Evolutionary conservation across 2,888 invertebrate species (phyloP).

Genomic region (Lysandra coridon): DNA sequence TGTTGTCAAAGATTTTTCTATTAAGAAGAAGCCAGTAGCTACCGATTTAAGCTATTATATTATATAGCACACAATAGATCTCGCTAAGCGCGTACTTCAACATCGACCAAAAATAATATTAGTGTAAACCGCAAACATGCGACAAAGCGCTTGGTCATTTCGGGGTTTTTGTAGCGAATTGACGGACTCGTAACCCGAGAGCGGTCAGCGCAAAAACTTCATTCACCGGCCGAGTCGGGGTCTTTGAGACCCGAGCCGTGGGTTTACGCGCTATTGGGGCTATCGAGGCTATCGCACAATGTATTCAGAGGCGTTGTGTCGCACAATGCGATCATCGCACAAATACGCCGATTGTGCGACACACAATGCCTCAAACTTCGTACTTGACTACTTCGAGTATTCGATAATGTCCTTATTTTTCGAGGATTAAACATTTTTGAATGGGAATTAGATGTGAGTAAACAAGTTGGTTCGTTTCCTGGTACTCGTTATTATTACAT

Average conservation of each 20-base stretch:
- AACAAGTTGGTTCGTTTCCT: not conserved
- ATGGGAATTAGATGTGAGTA: not conserved
- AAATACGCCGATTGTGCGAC: conserved; percentile 13
- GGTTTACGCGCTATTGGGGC: not conserved
- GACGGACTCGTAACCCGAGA: conserved; percentile 14
- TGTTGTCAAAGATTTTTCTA: not conserved
- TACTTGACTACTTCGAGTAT: conserved; percentile 12
- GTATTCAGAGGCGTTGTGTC: conserved; percentile 9
- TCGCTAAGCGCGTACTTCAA: not conserved
- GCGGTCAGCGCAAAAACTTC: conserved; percentile 19
- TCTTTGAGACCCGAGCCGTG: conserved; percentile 1
- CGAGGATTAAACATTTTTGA: not conserved
- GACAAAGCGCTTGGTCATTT: conserved; percentile 19
- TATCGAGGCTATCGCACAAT: not conserved
- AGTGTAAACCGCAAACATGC: conserved; percentile 2
- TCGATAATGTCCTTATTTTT: not conserved
- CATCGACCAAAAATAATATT: not conserved
- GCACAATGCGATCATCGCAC: conserved; percentile 14
- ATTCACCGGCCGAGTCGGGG: conserved; percentile 5
- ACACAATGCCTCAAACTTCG: not conserved
- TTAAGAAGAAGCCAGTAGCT: not conserved
- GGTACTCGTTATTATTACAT: not conserved
- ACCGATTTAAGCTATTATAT: not conserved
- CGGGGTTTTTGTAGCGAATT: conserved; percentile 5
- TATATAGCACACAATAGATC: not conserved